Percentiles rank a stretch among this genome's conserved stretches.
phyloP scores from a whole-genome alignment of 1,140 invertebrate species.

The Drosophila lini region DNA sequence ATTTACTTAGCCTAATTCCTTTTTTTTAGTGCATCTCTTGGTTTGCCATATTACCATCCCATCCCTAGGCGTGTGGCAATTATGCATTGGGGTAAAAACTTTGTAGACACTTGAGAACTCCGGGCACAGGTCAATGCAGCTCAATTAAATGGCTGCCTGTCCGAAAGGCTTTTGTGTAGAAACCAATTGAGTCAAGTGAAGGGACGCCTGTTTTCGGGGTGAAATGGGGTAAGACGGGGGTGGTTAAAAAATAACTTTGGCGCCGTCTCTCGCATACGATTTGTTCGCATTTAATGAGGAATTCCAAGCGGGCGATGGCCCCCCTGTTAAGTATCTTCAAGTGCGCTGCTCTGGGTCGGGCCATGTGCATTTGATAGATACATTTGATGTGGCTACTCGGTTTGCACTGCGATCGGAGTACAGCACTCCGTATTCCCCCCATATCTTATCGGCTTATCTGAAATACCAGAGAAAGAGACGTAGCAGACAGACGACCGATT shows the following conservation, averaged over 20 bases:
- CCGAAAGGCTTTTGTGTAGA: conserved; percentile 34
- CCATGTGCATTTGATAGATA: conserved; percentile 49
- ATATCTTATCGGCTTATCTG: conserved; percentile 74
- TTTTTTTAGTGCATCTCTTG: too few species aligned
- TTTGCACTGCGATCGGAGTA: conserved; percentile 9
- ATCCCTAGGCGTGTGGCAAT: conserved; percentile 41
- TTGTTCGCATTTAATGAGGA: conserved; percentile 41
- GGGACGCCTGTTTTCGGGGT: conserved; percentile 12
- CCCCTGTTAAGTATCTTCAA: conserved; percentile 44
- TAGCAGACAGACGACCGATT: conserved; percentile 41
- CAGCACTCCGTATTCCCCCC: not conserved
- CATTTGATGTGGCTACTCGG: conserved; percentile 35
- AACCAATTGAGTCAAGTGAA: conserved; percentile 39
- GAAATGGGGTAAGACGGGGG: conserved; percentile 5
- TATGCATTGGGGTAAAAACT: conserved; percentile 53
- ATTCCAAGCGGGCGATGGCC: conserved; percentile 51
- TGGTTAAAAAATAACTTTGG: conserved; percentile 51
- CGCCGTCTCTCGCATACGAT: conserved; percentile 35
- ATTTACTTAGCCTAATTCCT: too few species aligned
- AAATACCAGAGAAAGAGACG: conserved; percentile 47
- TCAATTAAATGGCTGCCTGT: conserved; percentile 63
- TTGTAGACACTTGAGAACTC: conserved; percentile 62
- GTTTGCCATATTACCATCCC: not conserved
- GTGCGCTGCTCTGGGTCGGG: conserved; percentile 15
- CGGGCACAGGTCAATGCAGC: conserved; percentile 63